Evolutionary conservation across 1,140 invertebrate genomes (phyloP).

Genomic region (Neoseiulus cucumeris): DNA sequence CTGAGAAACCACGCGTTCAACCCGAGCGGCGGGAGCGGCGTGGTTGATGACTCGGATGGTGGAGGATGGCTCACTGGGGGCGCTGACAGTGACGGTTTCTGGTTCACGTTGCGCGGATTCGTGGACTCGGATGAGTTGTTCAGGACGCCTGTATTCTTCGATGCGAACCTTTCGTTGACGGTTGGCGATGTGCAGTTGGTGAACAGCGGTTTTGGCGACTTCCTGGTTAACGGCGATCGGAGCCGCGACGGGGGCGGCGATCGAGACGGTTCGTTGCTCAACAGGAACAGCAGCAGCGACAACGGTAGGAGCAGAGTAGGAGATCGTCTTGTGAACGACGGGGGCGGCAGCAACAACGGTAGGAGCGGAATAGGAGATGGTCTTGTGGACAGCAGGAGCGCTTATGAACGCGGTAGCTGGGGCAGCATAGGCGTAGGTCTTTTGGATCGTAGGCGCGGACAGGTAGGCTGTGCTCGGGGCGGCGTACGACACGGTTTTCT

Average conservation of each 20-base stretch:
- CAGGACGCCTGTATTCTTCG: background rate
- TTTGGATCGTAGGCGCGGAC: too few species aligned
- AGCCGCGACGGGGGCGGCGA: background rate
- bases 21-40: background rate
- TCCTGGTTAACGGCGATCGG: background rate
- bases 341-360: background rate
- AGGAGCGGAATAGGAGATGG: background rate
- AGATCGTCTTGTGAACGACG: background rate
- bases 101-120: background rate
- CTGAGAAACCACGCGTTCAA: background rate
- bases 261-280: background rate
- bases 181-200: background rate
- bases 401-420: background rate
- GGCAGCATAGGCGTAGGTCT: background rate
- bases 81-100: background rate
- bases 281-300: background rate
- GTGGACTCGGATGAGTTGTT: slow-evolving; percentile 1
- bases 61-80: background rate
- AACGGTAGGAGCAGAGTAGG: background rate
- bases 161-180: slow-evolving; percentile 3
- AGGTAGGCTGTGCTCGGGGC: too few species aligned
- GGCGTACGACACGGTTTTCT: too few species aligned
- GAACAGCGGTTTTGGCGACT: background rate
- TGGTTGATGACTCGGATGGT: slow-evolving; percentile 1
- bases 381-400: background rate